phyloP scores from a whole-genome alignment of 2,113 vertebrate species.

The Oncorhynchus masou region DNA sequence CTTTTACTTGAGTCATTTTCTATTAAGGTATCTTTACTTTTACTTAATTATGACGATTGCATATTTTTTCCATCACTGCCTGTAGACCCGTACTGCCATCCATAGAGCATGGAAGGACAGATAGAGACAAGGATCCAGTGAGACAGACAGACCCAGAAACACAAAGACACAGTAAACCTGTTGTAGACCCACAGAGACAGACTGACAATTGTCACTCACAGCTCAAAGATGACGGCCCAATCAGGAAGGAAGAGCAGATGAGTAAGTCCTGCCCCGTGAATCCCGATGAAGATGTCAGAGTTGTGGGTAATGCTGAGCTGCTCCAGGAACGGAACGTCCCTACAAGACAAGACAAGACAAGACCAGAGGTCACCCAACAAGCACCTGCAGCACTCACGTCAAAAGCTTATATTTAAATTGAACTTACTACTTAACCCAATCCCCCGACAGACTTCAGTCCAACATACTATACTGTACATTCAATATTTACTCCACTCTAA shows the following conservation, averaged over 20 bases:
- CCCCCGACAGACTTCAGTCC: no score
- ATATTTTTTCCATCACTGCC: no score
- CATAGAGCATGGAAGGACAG: background rate
- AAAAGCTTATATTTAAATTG: no score
- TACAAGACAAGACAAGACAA: slow-evolving; percentile 48
- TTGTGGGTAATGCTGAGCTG: slow-evolving; percentile 91
- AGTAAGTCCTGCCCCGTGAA: slow-evolving; percentile 95
- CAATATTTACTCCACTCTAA: background rate
- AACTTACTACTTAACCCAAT: no score
- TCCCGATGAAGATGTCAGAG: slow-evolving; percentile 97
- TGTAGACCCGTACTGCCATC: background rate
- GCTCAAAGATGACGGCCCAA: slow-evolving; percentile 95
- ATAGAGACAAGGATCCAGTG: background rate
- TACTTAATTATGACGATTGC: no score
- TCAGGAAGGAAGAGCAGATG: slow-evolving; percentile 96
- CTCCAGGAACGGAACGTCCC: slow-evolving; percentile 88
- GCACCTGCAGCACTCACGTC: background rate
- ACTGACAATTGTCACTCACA: slow-evolving; percentile 77
- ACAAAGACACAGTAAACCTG: slow-evolving; percentile 1
- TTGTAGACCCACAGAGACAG: background rate
- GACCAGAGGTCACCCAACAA: slow-evolving; percentile 7
- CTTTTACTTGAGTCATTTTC: no score
- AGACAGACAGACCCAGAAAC: background rate
- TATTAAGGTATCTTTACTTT: no score
- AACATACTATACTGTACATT: background rate